These are phyloP conservation scores for Brachionichthys hirsutus DNA, from an alignment of 2,113 vertebrate genomes.

Conservation along the genomic window DNA sequence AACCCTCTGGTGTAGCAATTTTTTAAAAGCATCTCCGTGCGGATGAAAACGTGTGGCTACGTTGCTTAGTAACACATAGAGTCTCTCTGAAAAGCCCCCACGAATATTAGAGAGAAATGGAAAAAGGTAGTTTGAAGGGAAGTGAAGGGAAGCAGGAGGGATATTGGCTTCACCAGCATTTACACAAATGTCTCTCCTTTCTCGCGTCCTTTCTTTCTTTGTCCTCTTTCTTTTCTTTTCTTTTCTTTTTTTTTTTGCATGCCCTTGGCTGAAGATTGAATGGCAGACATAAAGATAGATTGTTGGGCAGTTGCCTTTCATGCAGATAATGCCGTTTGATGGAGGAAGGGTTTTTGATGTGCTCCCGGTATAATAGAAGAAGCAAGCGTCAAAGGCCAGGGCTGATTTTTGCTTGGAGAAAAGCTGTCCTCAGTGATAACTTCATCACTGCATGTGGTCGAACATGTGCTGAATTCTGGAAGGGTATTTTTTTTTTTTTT, in stretches of 20 bases:
- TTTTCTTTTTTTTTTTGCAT: slow-evolving; percentile 67
- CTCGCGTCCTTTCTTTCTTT: slow-evolving; percentile 18
- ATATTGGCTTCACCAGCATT: slow-evolving; percentile 23
- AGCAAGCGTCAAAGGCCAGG: slow-evolving; percentile 79
- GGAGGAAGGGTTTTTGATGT: slow-evolving; percentile 95
- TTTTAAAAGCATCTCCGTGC: slow-evolving; percentile 38
- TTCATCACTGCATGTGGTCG: slow-evolving; percentile 98
- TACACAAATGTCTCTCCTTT: slow-evolving; percentile 38
- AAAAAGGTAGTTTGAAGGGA: slow-evolving; percentile 26
- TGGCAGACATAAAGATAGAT: slow-evolving; percentile 92
- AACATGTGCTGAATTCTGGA: slow-evolving; percentile 88
- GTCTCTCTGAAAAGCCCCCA: slow-evolving; percentile 33
- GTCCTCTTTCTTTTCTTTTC: slow-evolving; percentile 57
- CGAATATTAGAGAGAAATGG: slow-evolving; percentile 31
- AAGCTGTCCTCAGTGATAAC: slow-evolving; percentile 99
- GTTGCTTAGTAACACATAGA: slow-evolving; percentile 64
- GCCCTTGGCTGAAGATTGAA: slow-evolving; percentile 88
- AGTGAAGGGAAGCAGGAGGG: slow-evolving; percentile 12
- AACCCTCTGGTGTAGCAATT: slow-evolving; percentile 41
- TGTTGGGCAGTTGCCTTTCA: slow-evolving; percentile 96
- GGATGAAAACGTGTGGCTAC: slow-evolving; percentile 46
- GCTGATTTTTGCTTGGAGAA: slow-evolving; percentile 88
- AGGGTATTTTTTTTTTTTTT: too few species aligned
- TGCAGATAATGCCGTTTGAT: slow-evolving; percentile 99
- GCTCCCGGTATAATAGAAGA: slow-evolving; percentile 87